These are phyloP conservation scores for Podarcis raffonei DNA, from an alignment of 2,113 vertebrate species.

Conservation along the genomic window DNA sequence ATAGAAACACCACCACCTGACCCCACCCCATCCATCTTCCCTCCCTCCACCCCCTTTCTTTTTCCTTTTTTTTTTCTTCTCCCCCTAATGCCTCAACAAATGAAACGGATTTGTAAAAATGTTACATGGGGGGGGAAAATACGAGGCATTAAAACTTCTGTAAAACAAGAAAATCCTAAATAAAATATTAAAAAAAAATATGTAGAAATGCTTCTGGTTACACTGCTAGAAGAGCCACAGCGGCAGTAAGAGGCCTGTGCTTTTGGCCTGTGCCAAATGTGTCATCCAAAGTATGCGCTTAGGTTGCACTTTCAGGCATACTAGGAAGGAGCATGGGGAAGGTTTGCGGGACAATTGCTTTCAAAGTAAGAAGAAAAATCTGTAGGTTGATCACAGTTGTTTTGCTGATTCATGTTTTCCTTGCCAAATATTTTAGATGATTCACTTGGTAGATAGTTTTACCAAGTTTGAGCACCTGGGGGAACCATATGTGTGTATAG, in stretches of 20 bases:
- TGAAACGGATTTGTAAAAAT: too few species aligned
- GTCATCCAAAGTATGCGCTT: not conserved
- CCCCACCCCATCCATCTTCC: too few species aligned
- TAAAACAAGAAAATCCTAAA: too few species aligned
- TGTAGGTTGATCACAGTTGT: not conserved
- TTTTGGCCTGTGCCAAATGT: not conserved
- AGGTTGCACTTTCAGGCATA: not conserved
- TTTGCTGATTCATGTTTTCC: not conserved
- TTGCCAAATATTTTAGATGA: not conserved
- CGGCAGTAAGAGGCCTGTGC: not conserved
- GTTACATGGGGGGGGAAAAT: too few species aligned
- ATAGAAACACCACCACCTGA: too few species aligned
- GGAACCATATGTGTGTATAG: not conserved
- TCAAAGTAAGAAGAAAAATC: not conserved
- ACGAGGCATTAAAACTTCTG: too few species aligned
- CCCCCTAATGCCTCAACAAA: too few species aligned
- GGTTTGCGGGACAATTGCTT: not conserved
- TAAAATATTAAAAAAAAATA: too few species aligned
- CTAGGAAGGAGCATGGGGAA: not conserved
- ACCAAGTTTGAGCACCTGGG: not conserved
- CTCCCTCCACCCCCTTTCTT: too few species aligned
- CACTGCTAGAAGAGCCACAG: not conserved
- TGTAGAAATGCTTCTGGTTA: not conserved
- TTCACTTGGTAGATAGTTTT: not conserved
- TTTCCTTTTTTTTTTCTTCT: too few species aligned